Percentiles rank a stretch among this genome's conserved stretches.
Evolutionary conservation across 2,888 invertebrate genomes (phyloP).

Genomic region (Drosophila macrothrix): DNA sequence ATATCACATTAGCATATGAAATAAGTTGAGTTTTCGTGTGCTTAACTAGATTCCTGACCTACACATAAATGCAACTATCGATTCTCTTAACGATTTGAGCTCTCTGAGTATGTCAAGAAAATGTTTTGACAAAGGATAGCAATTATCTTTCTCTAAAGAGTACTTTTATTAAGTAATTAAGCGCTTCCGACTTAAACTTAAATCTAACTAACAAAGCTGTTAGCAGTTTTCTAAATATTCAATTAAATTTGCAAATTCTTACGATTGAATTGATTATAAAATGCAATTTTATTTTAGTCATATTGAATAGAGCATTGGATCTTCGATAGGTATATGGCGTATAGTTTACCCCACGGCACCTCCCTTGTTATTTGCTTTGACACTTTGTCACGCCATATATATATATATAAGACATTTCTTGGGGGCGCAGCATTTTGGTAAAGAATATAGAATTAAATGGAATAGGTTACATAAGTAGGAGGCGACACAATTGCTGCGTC

Average conservation of each 20-base stretch:
- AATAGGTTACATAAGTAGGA: constrained; percentile 28
- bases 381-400: constrained; percentile 45
- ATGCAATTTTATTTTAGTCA: not conserved
- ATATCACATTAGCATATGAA: not conserved
- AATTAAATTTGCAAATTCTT: not conserved
- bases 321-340: not conserved
- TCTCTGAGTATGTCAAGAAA: not conserved
- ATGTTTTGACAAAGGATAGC: not conserved
- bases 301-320: constrained; percentile 17
- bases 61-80: not conserved
- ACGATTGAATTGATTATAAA: not conserved
- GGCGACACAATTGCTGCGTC: constrained; percentile 44
- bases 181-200: not conserved
- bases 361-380: constrained; percentile 27
- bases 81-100: not conserved
- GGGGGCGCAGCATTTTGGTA: constrained; percentile 17
- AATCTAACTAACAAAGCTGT: not conserved
- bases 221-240: not conserved
- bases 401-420: not conserved
- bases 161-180: not conserved
- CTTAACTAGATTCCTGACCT: not conserved
- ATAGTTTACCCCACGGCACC: not conserved
- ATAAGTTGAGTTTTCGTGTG: not conserved
- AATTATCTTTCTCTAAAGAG: not conserved
- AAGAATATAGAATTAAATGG: constrained; percentile 30